These are phyloP conservation scores for Drosophila maculinotata DNA, from an alignment of 2,888 invertebrate genomes.

Conservation along the genomic window DNA sequence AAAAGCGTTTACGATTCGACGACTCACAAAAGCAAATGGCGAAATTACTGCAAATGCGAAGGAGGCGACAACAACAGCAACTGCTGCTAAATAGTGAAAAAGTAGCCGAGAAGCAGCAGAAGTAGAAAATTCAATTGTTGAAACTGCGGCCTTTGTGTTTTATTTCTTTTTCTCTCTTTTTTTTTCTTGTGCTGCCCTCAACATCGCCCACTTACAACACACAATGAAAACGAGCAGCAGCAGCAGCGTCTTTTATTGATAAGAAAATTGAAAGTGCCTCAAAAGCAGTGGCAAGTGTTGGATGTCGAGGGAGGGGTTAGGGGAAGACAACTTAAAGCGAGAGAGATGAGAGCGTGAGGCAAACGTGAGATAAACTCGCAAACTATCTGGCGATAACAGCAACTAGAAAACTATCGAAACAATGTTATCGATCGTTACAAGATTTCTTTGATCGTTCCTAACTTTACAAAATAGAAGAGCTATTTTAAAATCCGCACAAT, in stretches of 20 bases:
- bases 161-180: constrained; percentile 2
- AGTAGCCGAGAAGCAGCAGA: constrained; percentile 61
- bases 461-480: too few species aligned
- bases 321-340: not conserved
- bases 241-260: constrained; percentile 63
- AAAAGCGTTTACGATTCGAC: constrained; percentile 66
- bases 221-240: constrained; percentile 40
- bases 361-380: not conserved
- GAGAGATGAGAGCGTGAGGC: constrained; percentile 8
- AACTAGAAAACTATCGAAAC: too few species aligned
- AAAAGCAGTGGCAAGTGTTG: constrained; percentile 51
- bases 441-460: too few species aligned
- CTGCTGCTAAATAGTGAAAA: constrained; percentile 64
- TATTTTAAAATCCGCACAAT: too few species aligned
- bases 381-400: constrained; percentile 2
- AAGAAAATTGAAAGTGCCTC: constrained; percentile 75
- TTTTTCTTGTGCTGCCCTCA: constrained; percentile 14
- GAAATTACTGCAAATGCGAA: constrained; percentile 42
- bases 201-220: constrained; percentile 69
- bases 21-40: constrained; percentile 57
- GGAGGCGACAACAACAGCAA: constrained; percentile 10
- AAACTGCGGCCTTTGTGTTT: constrained; percentile 51
- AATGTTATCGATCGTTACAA: too few species aligned
- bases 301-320: constrained; percentile 8
- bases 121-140: constrained; percentile 75